A percentile compares a stretch with the other conserved stretches of the same genome.
Conservation (phyloP, 2,113 vertebrate genomes). For the Python bivittatus region DNA sequence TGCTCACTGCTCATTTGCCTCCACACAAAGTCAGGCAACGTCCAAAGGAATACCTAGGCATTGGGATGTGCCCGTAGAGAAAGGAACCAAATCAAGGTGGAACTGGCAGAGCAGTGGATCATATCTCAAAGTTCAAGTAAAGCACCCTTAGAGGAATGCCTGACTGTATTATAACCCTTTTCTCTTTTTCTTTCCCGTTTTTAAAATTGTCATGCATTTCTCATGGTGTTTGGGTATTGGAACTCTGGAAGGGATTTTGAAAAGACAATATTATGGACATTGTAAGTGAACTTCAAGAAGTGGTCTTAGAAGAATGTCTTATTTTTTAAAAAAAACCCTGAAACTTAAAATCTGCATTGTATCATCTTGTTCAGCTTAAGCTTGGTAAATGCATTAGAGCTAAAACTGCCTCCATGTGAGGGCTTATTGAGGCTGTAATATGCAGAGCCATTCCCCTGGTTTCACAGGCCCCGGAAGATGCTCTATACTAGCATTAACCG, state of each 20-base stretch:
- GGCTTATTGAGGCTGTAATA: slow-evolving; percentile 22
- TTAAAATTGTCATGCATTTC: slow-evolving; percentile 41
- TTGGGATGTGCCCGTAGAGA: slow-evolving; percentile 34
- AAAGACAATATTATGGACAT: slow-evolving; percentile 28
- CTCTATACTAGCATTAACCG: not conserved
- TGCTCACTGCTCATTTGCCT: slow-evolving; percentile 49
- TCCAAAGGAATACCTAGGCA: slow-evolving; percentile 45
- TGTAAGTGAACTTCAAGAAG: slow-evolving; percentile 38
- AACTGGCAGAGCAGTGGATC: slow-evolving; percentile 46
- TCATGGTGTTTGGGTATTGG: slow-evolving; percentile 55
- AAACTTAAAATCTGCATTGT: slow-evolving; percentile 35
- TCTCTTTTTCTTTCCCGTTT: slow-evolving; percentile 57
- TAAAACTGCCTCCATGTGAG: slow-evolving; percentile 31
- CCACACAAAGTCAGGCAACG: slow-evolving; percentile 34
- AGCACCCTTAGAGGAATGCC: slow-evolving; percentile 69
- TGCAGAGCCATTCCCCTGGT: not conserved
- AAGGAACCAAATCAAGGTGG: slow-evolving; percentile 4
- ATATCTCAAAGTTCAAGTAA: slow-evolving; percentile 56
- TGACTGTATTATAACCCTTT: slow-evolving; percentile 68
- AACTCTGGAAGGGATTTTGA: slow-evolving; percentile 48
- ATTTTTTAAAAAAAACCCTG: slow-evolving; percentile 15
- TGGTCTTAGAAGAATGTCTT: slow-evolving; percentile 48
- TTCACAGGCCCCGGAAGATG: not conserved
- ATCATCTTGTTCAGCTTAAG: slow-evolving; percentile 37
- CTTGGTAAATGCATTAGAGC: slow-evolving; percentile 18